Percentiles rank a stretch among this genome's conserved stretches.
phyloP scores from a whole-genome alignment of 2,888 invertebrate genomes.

The Acanthosoma haemorrhoidale region DNA sequence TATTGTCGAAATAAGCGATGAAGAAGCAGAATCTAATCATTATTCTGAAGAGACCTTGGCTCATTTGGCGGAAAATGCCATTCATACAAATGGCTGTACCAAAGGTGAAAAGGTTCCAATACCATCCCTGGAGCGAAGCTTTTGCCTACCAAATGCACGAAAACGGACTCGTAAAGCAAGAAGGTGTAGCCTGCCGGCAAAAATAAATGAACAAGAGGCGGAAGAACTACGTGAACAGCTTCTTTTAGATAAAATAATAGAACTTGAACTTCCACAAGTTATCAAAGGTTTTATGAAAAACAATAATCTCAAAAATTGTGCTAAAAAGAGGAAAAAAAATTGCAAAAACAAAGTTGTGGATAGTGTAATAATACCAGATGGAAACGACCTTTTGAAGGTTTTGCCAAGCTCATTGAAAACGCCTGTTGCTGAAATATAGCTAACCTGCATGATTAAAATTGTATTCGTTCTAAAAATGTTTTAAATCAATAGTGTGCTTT shows the following conservation, averaged over 20 bases:
- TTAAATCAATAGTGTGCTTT: too few relatives aligned
- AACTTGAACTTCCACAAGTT: slow-evolving; percentile 16
- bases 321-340: not conserved
- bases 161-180: not conserved
- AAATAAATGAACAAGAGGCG: not conserved
- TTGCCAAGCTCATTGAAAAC: too few relatives aligned
- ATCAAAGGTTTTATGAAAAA: not conserved
- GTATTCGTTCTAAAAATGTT: too few relatives aligned
- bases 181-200: not conserved
- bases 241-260: not conserved
- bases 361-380: too few relatives aligned
- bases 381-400: too few relatives aligned
- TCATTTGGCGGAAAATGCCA: not conserved
- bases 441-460: too few relatives aligned
- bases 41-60: too few relatives aligned
- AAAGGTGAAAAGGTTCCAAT: not conserved
- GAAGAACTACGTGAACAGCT: not conserved
- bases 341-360: too few relatives aligned
- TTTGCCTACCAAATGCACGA: not conserved
- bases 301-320: not conserved
- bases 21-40: not conserved
- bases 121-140: not conserved
- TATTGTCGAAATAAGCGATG: not conserved
- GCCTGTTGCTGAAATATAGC: too few relatives aligned
- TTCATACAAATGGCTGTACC: not conserved